Percentiles rank a stretch among this genome's conserved stretches.
These are phyloP conservation scores for Rhea pennata DNA, from an alignment of 2,113 vertebrate species.

Conservation along the genomic window DNA sequence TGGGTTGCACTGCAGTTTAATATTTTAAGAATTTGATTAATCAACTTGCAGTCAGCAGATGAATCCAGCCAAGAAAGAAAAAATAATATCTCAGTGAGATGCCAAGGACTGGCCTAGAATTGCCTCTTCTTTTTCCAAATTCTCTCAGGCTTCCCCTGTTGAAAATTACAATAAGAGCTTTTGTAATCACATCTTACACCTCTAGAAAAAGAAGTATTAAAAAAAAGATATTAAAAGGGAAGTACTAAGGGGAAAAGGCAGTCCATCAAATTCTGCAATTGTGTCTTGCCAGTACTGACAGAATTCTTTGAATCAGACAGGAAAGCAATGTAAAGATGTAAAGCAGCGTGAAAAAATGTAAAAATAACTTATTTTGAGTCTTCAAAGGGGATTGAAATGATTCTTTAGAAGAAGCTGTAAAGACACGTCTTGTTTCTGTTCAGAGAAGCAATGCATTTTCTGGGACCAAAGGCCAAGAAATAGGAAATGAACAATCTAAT, in stretches of 20 bases:
- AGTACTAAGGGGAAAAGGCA: neutral
- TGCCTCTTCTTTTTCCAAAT: neutral
- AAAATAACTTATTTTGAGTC: neutral
- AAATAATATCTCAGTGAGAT: neutral
- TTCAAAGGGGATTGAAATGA: neutral
- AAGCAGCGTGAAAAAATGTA: neutral
- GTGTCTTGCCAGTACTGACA: neutral
- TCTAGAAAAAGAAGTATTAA: slow-evolving; percentile 5
- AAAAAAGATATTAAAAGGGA: slow-evolving; percentile 16
- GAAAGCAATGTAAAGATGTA: neutral
- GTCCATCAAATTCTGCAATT: neutral
- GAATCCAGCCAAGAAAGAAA: neutral
- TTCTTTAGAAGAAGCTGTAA: neutral
- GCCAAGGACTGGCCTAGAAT: neutral
- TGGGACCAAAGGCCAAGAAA: neutral
- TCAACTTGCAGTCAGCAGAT: neutral
- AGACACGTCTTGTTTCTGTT: neutral
- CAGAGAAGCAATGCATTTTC: neutral
- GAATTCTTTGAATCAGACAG: neutral
- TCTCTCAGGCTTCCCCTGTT: neutral
- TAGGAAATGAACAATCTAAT: neutral
- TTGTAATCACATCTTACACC: neutral
- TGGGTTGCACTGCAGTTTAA: neutral
- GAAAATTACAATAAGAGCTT: slow-evolving; percentile 21
- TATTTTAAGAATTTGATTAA: slow-evolving; percentile 1